These are phyloP conservation scores for Poeciliopsis turneri DNA, from an alignment of 2,797 vertebrate species.

Conservation along the genomic window DNA sequence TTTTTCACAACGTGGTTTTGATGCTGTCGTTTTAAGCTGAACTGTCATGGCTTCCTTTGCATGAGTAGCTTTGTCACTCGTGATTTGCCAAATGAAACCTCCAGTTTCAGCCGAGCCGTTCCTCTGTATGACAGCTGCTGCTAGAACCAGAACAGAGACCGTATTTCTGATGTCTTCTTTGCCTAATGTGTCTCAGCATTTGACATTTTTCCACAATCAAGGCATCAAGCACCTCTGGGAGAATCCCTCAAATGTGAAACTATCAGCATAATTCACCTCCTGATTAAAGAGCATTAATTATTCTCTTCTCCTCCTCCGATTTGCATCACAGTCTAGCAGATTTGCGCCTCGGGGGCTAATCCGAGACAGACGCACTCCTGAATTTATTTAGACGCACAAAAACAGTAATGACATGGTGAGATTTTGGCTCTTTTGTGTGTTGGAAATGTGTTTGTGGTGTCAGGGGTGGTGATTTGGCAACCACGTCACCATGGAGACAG, in stretches of 20 bases:
- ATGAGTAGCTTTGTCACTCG: not conserved
- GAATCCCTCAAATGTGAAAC: slow-evolving; percentile 48
- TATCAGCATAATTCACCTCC: slow-evolving; percentile 46
- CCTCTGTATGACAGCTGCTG: not conserved
- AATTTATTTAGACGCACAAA: slow-evolving; percentile 70
- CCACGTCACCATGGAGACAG: slow-evolving; percentile 78
- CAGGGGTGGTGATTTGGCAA: slow-evolving; percentile 43
- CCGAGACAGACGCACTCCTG: slow-evolving; percentile 72
- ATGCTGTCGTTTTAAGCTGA: not conserved
- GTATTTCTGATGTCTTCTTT: slow-evolving; percentile 24
- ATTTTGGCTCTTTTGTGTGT: slow-evolving; percentile 38
- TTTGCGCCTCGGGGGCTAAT: slow-evolving; percentile 61
- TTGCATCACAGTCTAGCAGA: slow-evolving; percentile 28
- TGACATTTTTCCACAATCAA: slow-evolving; percentile 55
- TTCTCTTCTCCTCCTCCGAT: slow-evolving; percentile 32
- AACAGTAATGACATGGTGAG: slow-evolving; percentile 34
- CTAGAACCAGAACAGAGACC: not conserved
- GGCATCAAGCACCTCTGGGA: slow-evolving; percentile 41
- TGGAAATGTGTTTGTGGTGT: slow-evolving; percentile 28
- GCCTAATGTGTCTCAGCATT: slow-evolving; percentile 20
- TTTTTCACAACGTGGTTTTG: not conserved
- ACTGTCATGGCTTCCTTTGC: not conserved
- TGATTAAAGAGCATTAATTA: slow-evolving; percentile 48
- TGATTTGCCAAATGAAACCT: not conserved
- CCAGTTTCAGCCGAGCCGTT: slow-evolving; percentile 7